These are phyloP conservation scores for Channa argus DNA, from an alignment of 2,113 vertebrate genomes.

Conservation along the genomic window DNA sequence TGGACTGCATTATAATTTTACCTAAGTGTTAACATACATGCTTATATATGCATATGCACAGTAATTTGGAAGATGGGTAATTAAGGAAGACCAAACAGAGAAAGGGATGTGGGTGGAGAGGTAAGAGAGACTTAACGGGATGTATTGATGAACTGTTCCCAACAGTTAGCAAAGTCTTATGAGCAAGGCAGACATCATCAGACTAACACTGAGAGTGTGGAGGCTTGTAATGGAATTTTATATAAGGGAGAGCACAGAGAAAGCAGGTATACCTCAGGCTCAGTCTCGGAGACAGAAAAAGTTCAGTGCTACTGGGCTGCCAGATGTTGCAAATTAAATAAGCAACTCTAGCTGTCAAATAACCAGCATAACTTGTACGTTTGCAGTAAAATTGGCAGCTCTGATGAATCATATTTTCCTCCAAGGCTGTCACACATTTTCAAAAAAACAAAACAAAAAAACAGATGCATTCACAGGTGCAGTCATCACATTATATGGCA, in stretches of 20 bases:
- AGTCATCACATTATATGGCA: slow-evolving; percentile 20
- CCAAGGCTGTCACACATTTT: slow-evolving; percentile 6
- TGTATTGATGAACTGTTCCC: slow-evolving; percentile 25
- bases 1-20: slow-evolving; percentile 1
- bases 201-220: neutral
- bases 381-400: slow-evolving; percentile 21
- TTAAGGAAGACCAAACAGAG: slow-evolving; percentile 6
- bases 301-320: slow-evolving; percentile 42
- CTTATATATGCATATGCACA: neutral
- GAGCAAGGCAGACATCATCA: slow-evolving; percentile 25
- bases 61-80: slow-evolving; percentile 22
- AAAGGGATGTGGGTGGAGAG: neutral
- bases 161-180: slow-evolving; percentile 30
- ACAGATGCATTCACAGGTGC: slow-evolving; percentile 46
- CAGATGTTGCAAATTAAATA: slow-evolving; percentile 47
- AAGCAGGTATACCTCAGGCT: slow-evolving; percentile 49
- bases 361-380: slow-evolving; percentile 12
- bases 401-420: slow-evolving; percentile 13
- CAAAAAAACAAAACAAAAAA: slow-evolving; percentile 12
- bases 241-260: slow-evolving; percentile 34
- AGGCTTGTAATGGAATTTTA: slow-evolving; percentile 53
- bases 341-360: slow-evolving; percentile 39
- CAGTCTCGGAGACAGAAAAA: slow-evolving; percentile 13
- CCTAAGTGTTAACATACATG: neutral
- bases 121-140: slow-evolving; percentile 3